Base-by-base conservation (phyloP, 35 echinoderm and acorn worm species). In the Apostichopus californicus region DNA sequence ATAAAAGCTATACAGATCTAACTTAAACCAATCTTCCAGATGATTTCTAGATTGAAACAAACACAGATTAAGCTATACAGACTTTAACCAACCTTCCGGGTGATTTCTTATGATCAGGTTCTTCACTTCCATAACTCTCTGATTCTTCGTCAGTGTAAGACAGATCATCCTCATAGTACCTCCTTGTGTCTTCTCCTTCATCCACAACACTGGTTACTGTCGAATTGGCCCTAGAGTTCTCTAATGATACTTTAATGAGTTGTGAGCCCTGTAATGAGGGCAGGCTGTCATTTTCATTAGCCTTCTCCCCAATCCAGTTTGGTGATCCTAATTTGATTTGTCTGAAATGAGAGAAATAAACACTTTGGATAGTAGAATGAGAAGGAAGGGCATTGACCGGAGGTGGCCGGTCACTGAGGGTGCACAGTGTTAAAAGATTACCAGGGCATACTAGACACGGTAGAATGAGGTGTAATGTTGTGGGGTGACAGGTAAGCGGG, bases 101-200 rank as follows among this genome's bases (percentile, higher is more conserved):
- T 18, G 86, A 89, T 65, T 63, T 89, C 9, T 64, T 58, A 34
- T 60, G 68, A 9, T 89, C 86, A 15, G 58, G 68, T 68, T 89
- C 86, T 89, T 72, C 86, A 72, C 86, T 89, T 34, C 57, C 24
- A n/a, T 72, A 89, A 64, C 61, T 72, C 17, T 66, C 86, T 11
- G 86, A 89, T 72, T 89, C 86, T 72, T 89, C 86, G 56, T 89
- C 86, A 72, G 86, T 65, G 86, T 89, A 89, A 8, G 86, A 89
- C 9, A 89, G 86, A 17, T 89, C 86, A 46, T 89, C 86, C 54
- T 89, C 86, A 72, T 89, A 89, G n/a, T 23, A 89, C 28, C 86
- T 52, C n/a, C 22, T 82, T 10, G 57, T 72, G 14, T 17, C 18
- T 54, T 89, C 86, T 72, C 52, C 72, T 75, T 89, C 86, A 21